Evolutionary conservation across 2,797 vertebrate species (phyloP), one percentile per base, ranked within the genome.

Genomic region (Cephalopachus bancanus): DNA sequence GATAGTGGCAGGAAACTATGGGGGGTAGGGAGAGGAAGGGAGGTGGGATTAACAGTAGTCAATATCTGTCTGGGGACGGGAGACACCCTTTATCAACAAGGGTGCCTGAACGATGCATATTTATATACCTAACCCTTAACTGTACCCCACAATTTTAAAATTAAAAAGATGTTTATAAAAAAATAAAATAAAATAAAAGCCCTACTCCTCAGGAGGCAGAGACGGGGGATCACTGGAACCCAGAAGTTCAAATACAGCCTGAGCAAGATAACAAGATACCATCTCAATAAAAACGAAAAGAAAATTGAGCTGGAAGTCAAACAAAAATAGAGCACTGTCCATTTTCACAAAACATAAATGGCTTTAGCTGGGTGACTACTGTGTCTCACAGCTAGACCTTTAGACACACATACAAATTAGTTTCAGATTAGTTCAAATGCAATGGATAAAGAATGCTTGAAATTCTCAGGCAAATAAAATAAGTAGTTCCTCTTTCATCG

Each of bases 281-380:
- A 37, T 71, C 33, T 37, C 67, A 20, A 37, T 33, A 71, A 37
- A 71, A 64, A 64, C 24, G 26, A 64, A 37, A 33, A 33, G 19
- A 69, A 33, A 67, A 78, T 24, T 92, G 97, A 97, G 30, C 30
- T 94, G 5, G 26, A 57, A 91, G 49, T 7, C 94, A 95, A 97
- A 78, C 30, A 91, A 14, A 24, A 93, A 95, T 1, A 17, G 9
- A 94, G 59, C 3, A 4, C 24, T 37, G 1, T 53, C n/a, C 3
- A 7, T 0, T 65, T 83, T 89, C 3, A 59, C 60, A 89, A 94
- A 87, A 60, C 51, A n/a, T 0, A 83, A 11, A 93, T 28, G 6
- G 33, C 62, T 33, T 44, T 10, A 74, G 75, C 90, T 65, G 51
- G 60, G 20, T 55, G 28, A 89, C 0, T 49, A 7, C 1, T 49